Evolutionary conservation across 2,888 invertebrate genomes (phyloP).

Genomic region (Limenitis camilla): DNA sequence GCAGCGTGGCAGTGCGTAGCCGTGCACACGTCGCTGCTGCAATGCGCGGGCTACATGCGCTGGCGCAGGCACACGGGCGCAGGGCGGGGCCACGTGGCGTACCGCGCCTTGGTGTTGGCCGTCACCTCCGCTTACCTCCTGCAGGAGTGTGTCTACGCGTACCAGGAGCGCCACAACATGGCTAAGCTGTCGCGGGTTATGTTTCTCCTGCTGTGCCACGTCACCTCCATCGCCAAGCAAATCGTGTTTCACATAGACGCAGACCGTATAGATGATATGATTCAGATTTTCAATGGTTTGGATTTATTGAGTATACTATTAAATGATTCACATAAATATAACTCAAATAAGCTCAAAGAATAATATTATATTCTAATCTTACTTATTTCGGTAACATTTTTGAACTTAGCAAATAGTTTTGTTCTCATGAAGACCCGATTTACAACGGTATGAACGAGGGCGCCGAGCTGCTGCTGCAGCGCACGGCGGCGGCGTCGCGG

Average conservation of each 20-base stretch:
- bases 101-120: slow-evolving; percentile 36
- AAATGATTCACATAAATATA: no score
- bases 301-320: background rate
- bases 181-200: slow-evolving; percentile 54
- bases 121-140: slow-evolving; percentile 37
- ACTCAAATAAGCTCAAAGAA: no score
- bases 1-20: slow-evolving; percentile 13
- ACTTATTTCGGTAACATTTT: background rate
- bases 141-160: slow-evolving; percentile 45
- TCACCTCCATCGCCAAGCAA: slow-evolving; percentile 59
- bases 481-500: slow-evolving; percentile 28
- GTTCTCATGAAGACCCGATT: slow-evolving; percentile 13
- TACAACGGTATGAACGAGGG: slow-evolving; percentile 14
- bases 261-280: slow-evolving; percentile 32
- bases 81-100: slow-evolving; percentile 25
- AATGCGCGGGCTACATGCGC: slow-evolving; percentile 19
- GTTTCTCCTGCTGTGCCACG: slow-evolving; percentile 62
- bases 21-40: slow-evolving; percentile 13
- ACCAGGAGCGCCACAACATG: slow-evolving; percentile 49
- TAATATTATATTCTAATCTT: background rate
- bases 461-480: slow-evolving; percentile 4
- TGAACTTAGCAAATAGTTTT: background rate
- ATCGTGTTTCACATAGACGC: slow-evolving; percentile 43
- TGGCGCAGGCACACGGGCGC: slow-evolving; percentile 17
- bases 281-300: slow-evolving; percentile 31